Conservation (phyloP, 2,888 invertebrate species). For the Melanchra persicariae region DNA sequence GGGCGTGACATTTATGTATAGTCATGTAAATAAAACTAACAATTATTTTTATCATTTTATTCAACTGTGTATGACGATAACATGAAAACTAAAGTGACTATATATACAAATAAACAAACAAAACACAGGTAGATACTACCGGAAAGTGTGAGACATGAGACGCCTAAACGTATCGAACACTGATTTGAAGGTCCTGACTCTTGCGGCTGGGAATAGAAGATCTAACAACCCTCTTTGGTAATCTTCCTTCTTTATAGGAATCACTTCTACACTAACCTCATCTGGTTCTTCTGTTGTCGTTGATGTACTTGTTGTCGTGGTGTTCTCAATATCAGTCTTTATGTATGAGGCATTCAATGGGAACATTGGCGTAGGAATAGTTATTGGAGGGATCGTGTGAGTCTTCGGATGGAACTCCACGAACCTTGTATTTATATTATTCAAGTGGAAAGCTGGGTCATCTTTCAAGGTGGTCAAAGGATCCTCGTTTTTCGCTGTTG, state of each 20-base stretch:
- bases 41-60: slow-evolving; percentile 33
- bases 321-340: not conserved
- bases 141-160: slow-evolving; percentile 78
- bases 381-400: slow-evolving; percentile 17
- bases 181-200: slow-evolving; percentile 79
- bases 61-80: slow-evolving; percentile 19
- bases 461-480: slow-evolving; percentile 50
- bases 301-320: slow-evolving; percentile 1
- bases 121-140: slow-evolving; percentile 8
- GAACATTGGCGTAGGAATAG: slow-evolving; percentile 64
- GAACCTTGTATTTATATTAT: slow-evolving; percentile 63
- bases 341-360: slow-evolving; percentile 48
- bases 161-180: slow-evolving; percentile 77
- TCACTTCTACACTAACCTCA: slow-evolving; percentile 60
- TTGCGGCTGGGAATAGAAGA: slow-evolving; percentile 77
- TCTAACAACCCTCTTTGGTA: slow-evolving; percentile 79
- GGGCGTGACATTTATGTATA: too few species aligned
- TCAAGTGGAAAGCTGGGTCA: slow-evolving; percentile 67
- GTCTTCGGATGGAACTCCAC: slow-evolving; percentile 70
- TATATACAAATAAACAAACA: slow-evolving; percentile 11
- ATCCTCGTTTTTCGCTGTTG: slow-evolving; percentile 64
- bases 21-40: too few species aligned
- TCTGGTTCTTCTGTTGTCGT: slow-evolving; percentile 65
- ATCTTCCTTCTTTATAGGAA: slow-evolving; percentile 66
- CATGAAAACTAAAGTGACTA: slow-evolving; percentile 6